Evolutionary conservation across 2,113 vertebrate species (phyloP).

Genomic region (Ammodytes marinus): DNA sequence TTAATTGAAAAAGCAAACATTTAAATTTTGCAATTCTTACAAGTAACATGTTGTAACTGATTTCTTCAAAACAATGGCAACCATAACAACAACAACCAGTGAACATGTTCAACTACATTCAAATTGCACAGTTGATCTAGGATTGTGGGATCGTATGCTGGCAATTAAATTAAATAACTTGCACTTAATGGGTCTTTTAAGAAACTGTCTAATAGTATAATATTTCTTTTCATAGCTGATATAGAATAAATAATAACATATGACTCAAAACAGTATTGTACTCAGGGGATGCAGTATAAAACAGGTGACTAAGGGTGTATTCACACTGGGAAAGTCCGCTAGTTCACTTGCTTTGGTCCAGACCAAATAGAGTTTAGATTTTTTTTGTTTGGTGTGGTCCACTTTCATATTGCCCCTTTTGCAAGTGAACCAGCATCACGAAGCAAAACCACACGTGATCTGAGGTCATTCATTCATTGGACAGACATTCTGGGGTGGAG

Average conservation of each 20-base stretch:
- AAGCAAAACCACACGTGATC: no score
- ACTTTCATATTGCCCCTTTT: no score
- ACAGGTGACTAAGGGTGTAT: no score
- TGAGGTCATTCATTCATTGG: no score
- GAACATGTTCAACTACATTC: background rate
- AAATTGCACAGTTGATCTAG: background rate
- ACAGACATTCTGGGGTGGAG: no score
- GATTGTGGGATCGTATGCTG: background rate
- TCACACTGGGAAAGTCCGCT: no score
- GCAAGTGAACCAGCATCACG: no score
- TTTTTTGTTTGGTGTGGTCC: no score
- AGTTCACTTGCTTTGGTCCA: no score
- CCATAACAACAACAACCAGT: background rate
- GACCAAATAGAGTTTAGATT: no score
- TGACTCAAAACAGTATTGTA: background rate
- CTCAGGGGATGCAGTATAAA: background rate
- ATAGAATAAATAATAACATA: background rate
- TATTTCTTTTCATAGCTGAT: background rate
- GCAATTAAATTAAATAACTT: background rate
- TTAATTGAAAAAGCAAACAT: background rate
- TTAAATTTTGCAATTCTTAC: no score
- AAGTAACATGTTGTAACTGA: background rate
- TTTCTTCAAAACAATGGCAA: background rate
- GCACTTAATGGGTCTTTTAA: background rate
- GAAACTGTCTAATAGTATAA: no score